These are phyloP conservation scores for Porites lobata DNA, from an alignment of 92 coral and sea anemone species.

Conservation along the genomic window DNA sequence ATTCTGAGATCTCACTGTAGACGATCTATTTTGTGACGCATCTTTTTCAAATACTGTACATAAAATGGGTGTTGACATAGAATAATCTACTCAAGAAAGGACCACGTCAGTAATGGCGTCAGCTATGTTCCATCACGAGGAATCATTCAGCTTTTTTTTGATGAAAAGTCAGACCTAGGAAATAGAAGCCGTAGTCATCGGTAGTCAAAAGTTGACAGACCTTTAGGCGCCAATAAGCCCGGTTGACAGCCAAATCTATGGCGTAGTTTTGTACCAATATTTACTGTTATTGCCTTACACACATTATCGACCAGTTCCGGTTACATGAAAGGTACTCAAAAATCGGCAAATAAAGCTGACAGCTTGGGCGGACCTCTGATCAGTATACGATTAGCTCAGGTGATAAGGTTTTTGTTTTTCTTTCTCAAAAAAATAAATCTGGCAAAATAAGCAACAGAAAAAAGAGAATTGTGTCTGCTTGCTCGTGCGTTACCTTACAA, in stretches of 20 bases:
- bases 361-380: slow-evolving; percentile 26
- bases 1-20: neutral
- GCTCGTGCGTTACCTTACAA: neutral
- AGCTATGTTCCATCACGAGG: neutral
- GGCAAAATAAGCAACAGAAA: neutral
- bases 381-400: slow-evolving; percentile 18
- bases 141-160: neutral
- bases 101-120: slow-evolving; percentile 30
- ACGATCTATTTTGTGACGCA: slow-evolving; percentile 21
- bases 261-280: slow-evolving; percentile 40
- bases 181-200: neutral
- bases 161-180: neutral
- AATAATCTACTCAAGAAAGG: slow-evolving; percentile 1
- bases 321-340: slow-evolving; percentile 50
- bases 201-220: slow-evolving; percentile 11
- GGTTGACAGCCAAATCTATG: slow-evolving; percentile 33
- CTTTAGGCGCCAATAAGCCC: slow-evolving; percentile 24
- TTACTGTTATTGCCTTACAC: slow-evolving; percentile 35
- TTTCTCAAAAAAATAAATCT: slow-evolving; percentile 16
- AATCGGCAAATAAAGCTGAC: slow-evolving; percentile 38
- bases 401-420: slow-evolving; percentile 20
- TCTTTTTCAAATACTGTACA: slow-evolving; percentile 6
- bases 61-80: slow-evolving; percentile 47
- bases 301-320: slow-evolving; percentile 47
- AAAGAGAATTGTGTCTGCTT: slow-evolving; percentile 8